phyloP scores from a whole-genome alignment of 2,888 invertebrate genomes.

The Drosophila pegasa region DNA sequence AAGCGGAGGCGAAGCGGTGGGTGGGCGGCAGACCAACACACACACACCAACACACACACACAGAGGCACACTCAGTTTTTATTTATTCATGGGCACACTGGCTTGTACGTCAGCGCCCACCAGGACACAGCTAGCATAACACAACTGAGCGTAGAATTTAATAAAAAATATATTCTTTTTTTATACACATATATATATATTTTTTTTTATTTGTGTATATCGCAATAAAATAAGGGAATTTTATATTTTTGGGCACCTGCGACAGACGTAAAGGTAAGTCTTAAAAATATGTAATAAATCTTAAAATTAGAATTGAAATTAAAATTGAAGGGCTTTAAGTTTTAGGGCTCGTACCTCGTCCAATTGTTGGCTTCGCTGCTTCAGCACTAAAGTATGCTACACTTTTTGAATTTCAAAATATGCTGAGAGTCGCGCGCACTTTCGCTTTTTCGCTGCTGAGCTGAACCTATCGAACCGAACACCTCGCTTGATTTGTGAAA shows the following conservation, averaged over 20 bases:
- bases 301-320: neutral
- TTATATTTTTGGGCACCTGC: conserved; percentile 39
- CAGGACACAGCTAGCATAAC: conserved; percentile 34
- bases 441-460: conserved; percentile 59
- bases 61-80: conserved; percentile 36
- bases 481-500: conserved; percentile 79
- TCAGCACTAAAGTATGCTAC: conserved; percentile 54
- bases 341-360: conserved; percentile 53
- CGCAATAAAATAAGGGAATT: conserved; percentile 35
- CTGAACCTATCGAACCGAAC: conserved; percentile 80
- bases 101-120: conserved; percentile 48
- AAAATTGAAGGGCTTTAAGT: conserved; percentile 7
- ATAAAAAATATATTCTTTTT: conserved; percentile 8
- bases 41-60: conserved; percentile 34
- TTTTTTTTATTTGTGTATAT: conserved; percentile 13
- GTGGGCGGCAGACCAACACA: conserved; percentile 18
- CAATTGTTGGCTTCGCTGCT: conserved; percentile 16
- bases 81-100: conserved; percentile 70
- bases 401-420: conserved; percentile 58
- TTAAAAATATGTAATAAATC: neutral
- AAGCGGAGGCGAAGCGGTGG: conserved; percentile 9
- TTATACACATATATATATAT: conserved; percentile 18
- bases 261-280: neutral
- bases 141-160: conserved; percentile 45
- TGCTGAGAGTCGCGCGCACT: conserved; percentile 67